Conservation (phyloP, 2,888 invertebrate species). For the Drosophila nigricruria region DNA sequence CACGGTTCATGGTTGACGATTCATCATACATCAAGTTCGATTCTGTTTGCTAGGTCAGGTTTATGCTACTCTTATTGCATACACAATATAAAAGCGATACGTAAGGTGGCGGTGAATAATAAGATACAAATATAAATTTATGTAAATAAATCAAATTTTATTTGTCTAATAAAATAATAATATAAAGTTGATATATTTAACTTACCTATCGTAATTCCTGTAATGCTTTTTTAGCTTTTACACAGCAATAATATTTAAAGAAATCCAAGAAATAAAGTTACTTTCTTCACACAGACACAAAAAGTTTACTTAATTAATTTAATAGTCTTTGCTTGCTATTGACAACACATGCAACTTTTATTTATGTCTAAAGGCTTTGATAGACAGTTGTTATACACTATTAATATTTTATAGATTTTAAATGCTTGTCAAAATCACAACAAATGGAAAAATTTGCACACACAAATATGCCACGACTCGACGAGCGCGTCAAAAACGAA, state of each 20-base stretch:
- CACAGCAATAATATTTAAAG: neutral
- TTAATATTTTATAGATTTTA: slow-evolving; percentile 27
- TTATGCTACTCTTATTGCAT: slow-evolving; percentile 6
- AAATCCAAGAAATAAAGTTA: slow-evolving; percentile 17
- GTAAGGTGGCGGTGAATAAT: neutral
- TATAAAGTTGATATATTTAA: neutral
- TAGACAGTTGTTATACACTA: slow-evolving; percentile 15
- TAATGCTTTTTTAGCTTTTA: neutral
- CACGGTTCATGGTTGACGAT: neutral
- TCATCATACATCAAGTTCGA: slow-evolving; percentile 6
- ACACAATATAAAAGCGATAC: neutral
- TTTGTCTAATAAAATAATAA: neutral
- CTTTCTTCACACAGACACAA: slow-evolving; percentile 29
- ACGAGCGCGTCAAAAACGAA: slow-evolving; percentile 55
- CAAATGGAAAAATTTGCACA: slow-evolving; percentile 8
- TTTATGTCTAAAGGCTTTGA: slow-evolving; percentile 12
- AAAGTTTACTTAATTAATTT: slow-evolving; percentile 16
- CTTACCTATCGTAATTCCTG: slow-evolving; percentile 29
- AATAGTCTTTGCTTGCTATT: neutral
- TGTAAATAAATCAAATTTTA: neutral
- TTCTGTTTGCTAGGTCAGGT: slow-evolving; percentile 37
- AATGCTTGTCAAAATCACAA: slow-evolving; percentile 19
- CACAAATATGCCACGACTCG: slow-evolving; percentile 31
- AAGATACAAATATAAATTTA: neutral
- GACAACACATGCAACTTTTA: neutral